phyloP scores from a whole-genome alignment of 2,113 vertebrate genomes.

The Peucedramus taeniatus region DNA sequence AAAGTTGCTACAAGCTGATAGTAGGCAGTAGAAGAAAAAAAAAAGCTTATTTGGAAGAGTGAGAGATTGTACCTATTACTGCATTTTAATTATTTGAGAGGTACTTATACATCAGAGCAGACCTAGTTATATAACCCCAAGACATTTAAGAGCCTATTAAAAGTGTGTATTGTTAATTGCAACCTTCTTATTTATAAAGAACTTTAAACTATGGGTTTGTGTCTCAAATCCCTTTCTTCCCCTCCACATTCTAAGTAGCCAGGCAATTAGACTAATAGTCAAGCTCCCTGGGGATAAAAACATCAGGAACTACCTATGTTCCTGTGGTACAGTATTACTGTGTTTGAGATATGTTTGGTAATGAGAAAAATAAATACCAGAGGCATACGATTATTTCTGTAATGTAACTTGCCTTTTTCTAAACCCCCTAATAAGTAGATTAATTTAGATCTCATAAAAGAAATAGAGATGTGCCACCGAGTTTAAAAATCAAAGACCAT shows the following conservation, averaged over 20 bases:
- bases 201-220: background rate
- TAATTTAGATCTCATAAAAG: conserved; percentile 63
- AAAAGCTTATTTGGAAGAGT: background rate
- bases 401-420: conserved; percentile 64
- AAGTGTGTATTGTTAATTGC: background rate
- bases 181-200: background rate
- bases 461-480: conserved; percentile 42
- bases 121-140: background rate
- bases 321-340: conserved; percentile 26
- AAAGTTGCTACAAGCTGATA: background rate
- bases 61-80: background rate
- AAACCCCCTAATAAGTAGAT: conserved; percentile 64
- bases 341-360: conserved; percentile 38
- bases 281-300: conserved; percentile 2
- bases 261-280: background rate
- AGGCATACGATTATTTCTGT: conserved; percentile 61
- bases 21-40: background rate
- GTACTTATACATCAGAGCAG: background rate
- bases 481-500: conserved; percentile 61
- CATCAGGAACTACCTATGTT: background rate
- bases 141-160: background rate
- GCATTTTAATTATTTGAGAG: background rate
- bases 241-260: background rate
- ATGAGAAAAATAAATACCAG: conserved; percentile 67
- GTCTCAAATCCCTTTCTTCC: background rate